phyloP scores from a whole-genome alignment of 2,888 invertebrate genomes.

The Melieria omissa region DNA sequence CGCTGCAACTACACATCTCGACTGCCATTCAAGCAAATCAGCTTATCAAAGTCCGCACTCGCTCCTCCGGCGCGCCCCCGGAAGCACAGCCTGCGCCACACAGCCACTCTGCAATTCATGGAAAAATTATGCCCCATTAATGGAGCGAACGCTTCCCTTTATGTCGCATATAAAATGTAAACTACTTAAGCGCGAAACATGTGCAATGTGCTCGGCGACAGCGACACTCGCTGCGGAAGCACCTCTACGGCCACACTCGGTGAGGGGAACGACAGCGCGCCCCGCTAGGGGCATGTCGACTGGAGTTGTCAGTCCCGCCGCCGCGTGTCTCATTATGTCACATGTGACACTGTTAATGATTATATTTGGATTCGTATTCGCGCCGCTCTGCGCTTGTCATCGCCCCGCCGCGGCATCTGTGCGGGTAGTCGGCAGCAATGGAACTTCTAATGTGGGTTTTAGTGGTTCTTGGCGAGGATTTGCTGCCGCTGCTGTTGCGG shows the following conservation, averaged over 20 bases:
- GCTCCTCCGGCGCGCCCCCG: too few species aligned
- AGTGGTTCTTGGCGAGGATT: neutral
- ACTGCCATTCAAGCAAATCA: too few species aligned
- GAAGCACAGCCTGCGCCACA: neutral
- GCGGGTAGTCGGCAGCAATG: neutral
- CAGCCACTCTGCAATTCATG: slow-evolving; percentile 28
- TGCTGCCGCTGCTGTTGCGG: slow-evolving; percentile 24
- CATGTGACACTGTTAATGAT: slow-evolving; percentile 65
- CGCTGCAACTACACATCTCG: too few species aligned
- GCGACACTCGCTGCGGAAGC: too few species aligned
- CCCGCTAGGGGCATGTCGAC: slow-evolving; percentile 3
- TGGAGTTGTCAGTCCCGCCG: slow-evolving; percentile 43
- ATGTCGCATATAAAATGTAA: slow-evolving; percentile 56
- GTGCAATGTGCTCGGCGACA: slow-evolving; percentile 27
- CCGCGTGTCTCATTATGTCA: slow-evolving; percentile 63
- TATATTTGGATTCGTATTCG: slow-evolving; percentile 47
- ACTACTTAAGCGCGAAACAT: slow-evolving; percentile 59
- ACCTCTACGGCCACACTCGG: too few species aligned
- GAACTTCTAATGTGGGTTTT: neutral
- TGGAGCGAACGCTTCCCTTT: slow-evolving; percentile 59
- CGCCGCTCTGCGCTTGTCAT: slow-evolving; percentile 46
- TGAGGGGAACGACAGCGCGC: too few species aligned
- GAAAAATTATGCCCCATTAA: slow-evolving; percentile 50
- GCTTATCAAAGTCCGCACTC: too few species aligned
- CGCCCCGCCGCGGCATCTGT: slow-evolving; percentile 1